Base-by-base conservation (phyloP, 2,888 invertebrate species). In the Thysanoteuthis rhombus region DNA sequence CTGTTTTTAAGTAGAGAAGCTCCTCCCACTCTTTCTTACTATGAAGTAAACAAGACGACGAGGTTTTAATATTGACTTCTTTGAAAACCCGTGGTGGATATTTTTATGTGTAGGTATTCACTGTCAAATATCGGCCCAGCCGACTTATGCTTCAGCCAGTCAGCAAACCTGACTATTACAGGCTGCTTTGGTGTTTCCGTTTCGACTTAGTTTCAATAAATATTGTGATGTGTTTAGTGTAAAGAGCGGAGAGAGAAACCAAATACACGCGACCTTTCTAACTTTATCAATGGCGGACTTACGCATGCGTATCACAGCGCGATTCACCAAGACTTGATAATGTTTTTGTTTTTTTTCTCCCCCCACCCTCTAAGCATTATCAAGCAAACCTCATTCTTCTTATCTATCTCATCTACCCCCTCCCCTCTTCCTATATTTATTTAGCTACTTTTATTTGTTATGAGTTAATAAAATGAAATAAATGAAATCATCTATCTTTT, bases 261-360 rank as follows among this genome's bases (percentile, higher is more conserved):
- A 2, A 42, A 75, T 10, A 40, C 28, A 90, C 40, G 40, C 40
- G 40, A 90, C 39, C 75, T 75, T 75, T 75, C 75, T 19, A 92
- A 92, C n/a, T 92, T 92, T 92, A 92, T 92, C 92, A 92, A 92
- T 92, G 92, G 92, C 92, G 92, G 92, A 39, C 45, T 92, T 92
- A 40, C 42, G 45, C 92, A 92, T 92, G 92, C 92, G 92, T 39
- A 92, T 36, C n/a, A 75, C n/a, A 36, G n/a, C 75, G 75, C 16
- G 4, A n/a, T 19, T n/a, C 36, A 12, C n/a, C 75, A n/a, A n/a
- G n/a, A n/a, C 36, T 75, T 75, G 75, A 52, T 52, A 52, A 28
- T 52, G 16, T 36, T 75, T 75, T 36, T 52, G 16, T 36, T 75
- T 75, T 36, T 75, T 75, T n/a, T 10, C n/a, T 58, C 28, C 8